phyloP scores from a whole-genome alignment of 1,140 invertebrate genomes.

The Agrypnia vestita region DNA sequence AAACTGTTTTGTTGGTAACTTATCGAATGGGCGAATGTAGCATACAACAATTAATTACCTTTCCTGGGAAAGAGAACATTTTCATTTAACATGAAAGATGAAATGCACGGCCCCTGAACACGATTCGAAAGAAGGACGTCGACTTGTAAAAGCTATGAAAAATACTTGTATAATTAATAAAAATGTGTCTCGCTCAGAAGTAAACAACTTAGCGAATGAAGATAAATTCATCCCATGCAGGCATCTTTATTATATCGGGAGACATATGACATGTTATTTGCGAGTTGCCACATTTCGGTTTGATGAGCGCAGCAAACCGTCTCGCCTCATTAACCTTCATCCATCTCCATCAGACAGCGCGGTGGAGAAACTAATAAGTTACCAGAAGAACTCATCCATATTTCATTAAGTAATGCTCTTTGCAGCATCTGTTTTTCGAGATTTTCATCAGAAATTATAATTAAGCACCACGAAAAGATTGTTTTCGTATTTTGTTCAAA shows the following conservation, averaged over 20 bases:
- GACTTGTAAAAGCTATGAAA: too few relatives aligned
- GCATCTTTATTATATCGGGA: background rate
- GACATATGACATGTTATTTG: conserved; percentile 37
- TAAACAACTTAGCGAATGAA: conserved; percentile 24
- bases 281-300: background rate
- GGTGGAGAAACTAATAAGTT: background rate
- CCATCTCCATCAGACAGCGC: conserved; percentile 20
- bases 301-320: conserved; percentile 28
- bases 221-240: conserved; percentile 18
- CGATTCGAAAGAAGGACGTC: too few relatives aligned
- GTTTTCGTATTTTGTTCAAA: too few relatives aligned
- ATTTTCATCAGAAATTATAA: background rate
- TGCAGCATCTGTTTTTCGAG: background rate
- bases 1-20: too few relatives aligned
- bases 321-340: conserved; percentile 28
- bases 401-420: conserved; percentile 1
- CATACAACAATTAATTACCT: too few relatives aligned
- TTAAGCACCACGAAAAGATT: too few relatives aligned
- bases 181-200: background rate
- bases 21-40: too few relatives aligned
- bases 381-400: conserved; percentile 12
- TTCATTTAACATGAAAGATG: too few relatives aligned
- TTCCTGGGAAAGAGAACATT: too few relatives aligned
- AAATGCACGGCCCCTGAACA: too few relatives aligned
- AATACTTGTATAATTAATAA: conserved; percentile 7